Percentiles rank a stretch among this genome's conserved stretches.
phyloP scores from a whole-genome alignment of 2,113 vertebrate genomes.

The Propithecus coquereli region DNA sequence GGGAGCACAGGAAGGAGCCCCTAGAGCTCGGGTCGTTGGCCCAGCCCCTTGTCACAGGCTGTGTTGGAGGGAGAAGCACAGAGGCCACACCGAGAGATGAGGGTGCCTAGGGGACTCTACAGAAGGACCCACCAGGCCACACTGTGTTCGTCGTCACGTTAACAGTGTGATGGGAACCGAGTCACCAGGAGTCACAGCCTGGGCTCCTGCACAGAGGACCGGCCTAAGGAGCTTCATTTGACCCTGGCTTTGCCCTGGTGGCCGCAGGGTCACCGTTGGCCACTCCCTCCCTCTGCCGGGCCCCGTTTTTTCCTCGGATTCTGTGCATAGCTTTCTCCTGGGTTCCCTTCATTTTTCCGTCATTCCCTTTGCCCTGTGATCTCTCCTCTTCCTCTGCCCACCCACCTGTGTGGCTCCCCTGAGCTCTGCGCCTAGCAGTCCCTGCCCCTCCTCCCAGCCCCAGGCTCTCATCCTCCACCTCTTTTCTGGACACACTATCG shows the following conservation, averaged over 20 bases:
- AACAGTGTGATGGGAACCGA: fast-evolving
- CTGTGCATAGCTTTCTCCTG: fast-evolving
- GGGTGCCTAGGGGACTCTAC: too few species aligned
- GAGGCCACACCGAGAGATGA: fast-evolving
- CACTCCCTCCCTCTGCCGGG: not conserved
- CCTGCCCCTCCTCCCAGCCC: not conserved
- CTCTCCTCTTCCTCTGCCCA: too few species aligned
- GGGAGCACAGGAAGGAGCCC: not conserved
- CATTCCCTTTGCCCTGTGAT: fast-evolving
- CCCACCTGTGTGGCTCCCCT: not conserved
- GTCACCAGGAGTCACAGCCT: fast-evolving
- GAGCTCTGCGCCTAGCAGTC: too few species aligned
- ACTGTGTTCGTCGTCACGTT: fast-evolving
- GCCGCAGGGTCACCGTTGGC: not conserved
- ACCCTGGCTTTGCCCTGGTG: too few species aligned
- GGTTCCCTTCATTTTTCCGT: not conserved
- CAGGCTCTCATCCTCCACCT: not conserved
- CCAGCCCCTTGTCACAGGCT: not conserved
- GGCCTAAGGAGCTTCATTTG: fast-evolving
- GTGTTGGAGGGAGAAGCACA: not conserved
- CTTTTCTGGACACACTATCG: not conserved
- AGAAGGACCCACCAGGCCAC: too few species aligned
- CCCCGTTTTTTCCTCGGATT: fast-evolving
- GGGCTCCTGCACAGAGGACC: not conserved
- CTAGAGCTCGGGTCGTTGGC: fast-evolving